These are phyloP conservation scores for Luehdorfia chinensis DNA, from an alignment of 1,140 invertebrate species.

Conservation along the genomic window DNA sequence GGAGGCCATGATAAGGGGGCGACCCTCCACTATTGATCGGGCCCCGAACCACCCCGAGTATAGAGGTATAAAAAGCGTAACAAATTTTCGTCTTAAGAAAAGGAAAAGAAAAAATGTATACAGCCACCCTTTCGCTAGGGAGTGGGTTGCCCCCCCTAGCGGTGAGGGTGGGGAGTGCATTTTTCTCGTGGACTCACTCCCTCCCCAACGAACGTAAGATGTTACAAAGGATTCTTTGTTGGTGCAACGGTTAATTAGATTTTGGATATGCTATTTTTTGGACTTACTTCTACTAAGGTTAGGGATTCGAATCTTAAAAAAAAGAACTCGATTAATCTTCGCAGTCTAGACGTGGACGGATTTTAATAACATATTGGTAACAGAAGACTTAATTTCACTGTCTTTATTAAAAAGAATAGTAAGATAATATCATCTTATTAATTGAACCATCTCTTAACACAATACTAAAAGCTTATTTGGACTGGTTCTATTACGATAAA, in stretches of 20 bases:
- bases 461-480: no score
- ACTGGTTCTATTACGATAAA: no score
- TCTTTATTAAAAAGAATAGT: no score
- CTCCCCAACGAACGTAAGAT: conserved; percentile 57
- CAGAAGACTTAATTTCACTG: no score
- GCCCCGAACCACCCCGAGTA: conserved; percentile 39
- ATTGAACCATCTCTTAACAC: no score
- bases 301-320: background rate
- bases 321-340: no score
- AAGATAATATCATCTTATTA: no score
- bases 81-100: conserved; percentile 77
- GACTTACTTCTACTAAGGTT: conserved; percentile 17
- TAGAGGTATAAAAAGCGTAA: conserved; percentile 76
- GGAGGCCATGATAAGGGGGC: conserved; percentile 53
- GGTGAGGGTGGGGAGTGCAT: conserved; percentile 43
- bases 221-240: conserved; percentile 73
- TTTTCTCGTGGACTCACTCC: conserved; percentile 59
- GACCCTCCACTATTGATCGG: conserved; percentile 57
- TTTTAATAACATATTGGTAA: no score
- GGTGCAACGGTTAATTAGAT: conserved; percentile 63
- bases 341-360: no score
- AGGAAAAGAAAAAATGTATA: conserved; percentile 76
- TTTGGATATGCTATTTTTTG: conserved; percentile 56
- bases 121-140: conserved; percentile 53
- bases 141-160: conserved; percentile 31